These are phyloP conservation scores for Catocala sponsa DNA, from an alignment of 2,888 invertebrate genomes.

Conservation along the genomic window DNA sequence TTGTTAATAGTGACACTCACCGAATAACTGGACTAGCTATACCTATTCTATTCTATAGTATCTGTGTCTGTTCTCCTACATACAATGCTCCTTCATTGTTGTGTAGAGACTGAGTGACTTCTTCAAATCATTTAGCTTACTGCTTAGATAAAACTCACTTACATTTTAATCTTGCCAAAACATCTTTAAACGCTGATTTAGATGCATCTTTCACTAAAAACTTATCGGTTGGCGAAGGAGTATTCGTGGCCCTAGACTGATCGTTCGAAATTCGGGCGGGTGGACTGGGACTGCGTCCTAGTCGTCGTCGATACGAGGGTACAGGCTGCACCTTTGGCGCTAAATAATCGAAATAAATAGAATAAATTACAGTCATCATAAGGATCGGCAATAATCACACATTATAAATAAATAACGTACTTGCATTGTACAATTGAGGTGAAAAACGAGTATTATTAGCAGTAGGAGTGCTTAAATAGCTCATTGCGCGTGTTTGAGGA, in stretches of 20 bases:
- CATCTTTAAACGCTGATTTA: conserved; percentile 64
- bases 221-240: conserved; percentile 54
- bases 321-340: conserved; percentile 54
- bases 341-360: conserved; percentile 22
- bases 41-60: too few relatives aligned
- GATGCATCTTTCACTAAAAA: conserved; percentile 58
- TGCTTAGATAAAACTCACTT: conserved; percentile 39
- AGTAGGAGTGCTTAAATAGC: not conserved
- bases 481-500: conserved; percentile 36
- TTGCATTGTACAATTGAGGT: conserved; percentile 5
- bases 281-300: conserved; percentile 83
- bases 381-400: not conserved
- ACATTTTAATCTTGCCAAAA: conserved; percentile 74
- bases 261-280: conserved; percentile 55
- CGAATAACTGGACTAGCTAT: too few relatives aligned
- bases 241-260: conserved; percentile 75
- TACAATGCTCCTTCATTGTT: too few relatives aligned
- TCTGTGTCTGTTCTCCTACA: too few relatives aligned
- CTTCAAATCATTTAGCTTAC: too few relatives aligned
- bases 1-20: too few relatives aligned
- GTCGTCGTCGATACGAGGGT: conserved; percentile 64
- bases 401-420: not conserved
- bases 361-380: too few relatives aligned
- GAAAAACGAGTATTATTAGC: not conserved
- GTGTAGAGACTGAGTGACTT: too few relatives aligned